These are phyloP conservation scores for Apteryx owenii DNA, from an alignment of 2,113 vertebrate genomes.

Conservation along the genomic window DNA sequence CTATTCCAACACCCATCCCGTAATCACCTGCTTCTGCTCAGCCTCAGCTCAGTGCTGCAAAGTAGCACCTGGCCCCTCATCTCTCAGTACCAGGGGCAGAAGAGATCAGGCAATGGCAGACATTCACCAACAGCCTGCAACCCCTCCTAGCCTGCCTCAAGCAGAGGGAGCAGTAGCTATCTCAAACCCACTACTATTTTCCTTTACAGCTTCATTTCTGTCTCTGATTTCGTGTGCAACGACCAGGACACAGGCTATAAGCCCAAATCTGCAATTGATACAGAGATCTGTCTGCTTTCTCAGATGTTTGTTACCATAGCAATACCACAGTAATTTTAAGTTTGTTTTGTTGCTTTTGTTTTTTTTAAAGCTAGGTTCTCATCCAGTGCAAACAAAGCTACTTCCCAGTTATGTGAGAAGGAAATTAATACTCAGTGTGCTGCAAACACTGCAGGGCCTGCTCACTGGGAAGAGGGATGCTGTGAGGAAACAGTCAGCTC, in stretches of 20 bases:
- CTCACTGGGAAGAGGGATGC: neutral
- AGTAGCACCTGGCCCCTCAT: neutral
- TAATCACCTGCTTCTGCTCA: neutral
- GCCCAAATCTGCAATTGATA: neutral
- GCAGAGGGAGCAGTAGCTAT: neutral
- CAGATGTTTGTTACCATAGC: constrained; percentile 59
- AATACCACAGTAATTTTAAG: constrained; percentile 10
- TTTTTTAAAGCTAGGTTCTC: neutral
- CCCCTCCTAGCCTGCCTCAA: neutral
- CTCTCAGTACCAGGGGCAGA: neutral
- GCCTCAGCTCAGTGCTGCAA: neutral
- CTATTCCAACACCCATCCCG: neutral
- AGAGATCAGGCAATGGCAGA: neutral
- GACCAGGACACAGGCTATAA: neutral
- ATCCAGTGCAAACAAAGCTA: neutral
- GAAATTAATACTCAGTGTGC: neutral
- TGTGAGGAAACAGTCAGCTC: neutral
- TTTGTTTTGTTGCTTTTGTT: neutral
- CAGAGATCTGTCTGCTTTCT: neutral
- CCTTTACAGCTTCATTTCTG: constrained; percentile 14
- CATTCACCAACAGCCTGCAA: neutral
- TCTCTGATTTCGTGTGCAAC: neutral
- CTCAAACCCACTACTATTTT: neutral
- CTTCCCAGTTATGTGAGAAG: neutral
- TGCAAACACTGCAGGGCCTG: neutral